These are phyloP conservation scores for Enteromius thamalakanensis DNA, from an alignment of 2,797 vertebrate species.

Conservation along the genomic window DNA sequence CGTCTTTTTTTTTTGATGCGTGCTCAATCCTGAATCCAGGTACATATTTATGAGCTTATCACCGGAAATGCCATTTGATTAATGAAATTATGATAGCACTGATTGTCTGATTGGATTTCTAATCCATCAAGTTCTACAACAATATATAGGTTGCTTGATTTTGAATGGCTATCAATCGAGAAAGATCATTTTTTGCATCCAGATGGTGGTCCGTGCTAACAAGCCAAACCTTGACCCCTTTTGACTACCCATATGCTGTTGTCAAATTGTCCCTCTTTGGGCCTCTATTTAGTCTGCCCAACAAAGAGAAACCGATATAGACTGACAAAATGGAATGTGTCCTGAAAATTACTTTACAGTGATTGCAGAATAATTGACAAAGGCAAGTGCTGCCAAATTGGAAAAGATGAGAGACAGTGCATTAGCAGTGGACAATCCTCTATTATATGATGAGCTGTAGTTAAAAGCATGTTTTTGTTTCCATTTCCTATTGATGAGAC, in stretches of 20 bases:
- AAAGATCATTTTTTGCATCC: slow-evolving; percentile 9
- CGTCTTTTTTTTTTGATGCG: too few species aligned
- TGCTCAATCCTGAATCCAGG: not conserved
- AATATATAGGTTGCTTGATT: not conserved
- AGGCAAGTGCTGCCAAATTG: slow-evolving; percentile 29
- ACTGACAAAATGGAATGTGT: slow-evolving; percentile 17
- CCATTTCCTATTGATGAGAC: slow-evolving; percentile 32
- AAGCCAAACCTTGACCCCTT: slow-evolving; percentile 13
- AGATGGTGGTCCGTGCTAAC: slow-evolving; percentile 1
- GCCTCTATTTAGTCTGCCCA: not conserved
- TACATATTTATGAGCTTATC: not conserved
- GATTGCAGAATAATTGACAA: slow-evolving; percentile 33
- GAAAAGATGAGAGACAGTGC: slow-evolving; percentile 28
- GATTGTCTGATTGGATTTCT: not conserved
- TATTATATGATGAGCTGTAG: not conserved
- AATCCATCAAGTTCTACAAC: not conserved
- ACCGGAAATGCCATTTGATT: not conserved
- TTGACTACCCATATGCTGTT: not conserved
- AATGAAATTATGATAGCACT: not conserved
- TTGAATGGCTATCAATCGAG: not conserved
- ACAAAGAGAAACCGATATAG: not conserved
- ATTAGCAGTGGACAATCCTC: slow-evolving; percentile 20
- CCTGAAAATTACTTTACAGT: slow-evolving; percentile 19
- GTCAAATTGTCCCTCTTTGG: not conserved
- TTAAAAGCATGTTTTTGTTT: slow-evolving; percentile 37